phyloP scores from a whole-genome alignment of 1,140 invertebrate species.

The Drosophila persimilis region DNA sequence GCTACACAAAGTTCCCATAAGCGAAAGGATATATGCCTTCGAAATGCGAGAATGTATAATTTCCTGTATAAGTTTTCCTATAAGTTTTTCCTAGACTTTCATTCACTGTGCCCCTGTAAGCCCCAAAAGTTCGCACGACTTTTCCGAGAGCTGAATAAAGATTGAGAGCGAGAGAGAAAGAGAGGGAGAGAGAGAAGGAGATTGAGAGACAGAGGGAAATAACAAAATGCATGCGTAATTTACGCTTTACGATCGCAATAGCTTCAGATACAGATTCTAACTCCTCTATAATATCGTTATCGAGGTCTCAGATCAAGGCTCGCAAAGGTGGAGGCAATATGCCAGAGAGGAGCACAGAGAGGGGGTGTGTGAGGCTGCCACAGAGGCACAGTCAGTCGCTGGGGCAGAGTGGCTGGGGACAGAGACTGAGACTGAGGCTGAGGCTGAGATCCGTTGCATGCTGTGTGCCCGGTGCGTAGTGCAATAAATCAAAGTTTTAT shows the following conservation, averaged over 20 bases:
- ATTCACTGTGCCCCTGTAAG: conserved; percentile 13
- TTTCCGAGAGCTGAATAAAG: conserved; percentile 27
- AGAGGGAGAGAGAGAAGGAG: not conserved
- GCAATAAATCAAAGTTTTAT: conserved; percentile 81
- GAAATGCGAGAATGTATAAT: not conserved
- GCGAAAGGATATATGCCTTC: not conserved
- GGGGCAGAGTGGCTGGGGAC: not conserved
- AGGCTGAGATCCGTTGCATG: conserved; percentile 59
- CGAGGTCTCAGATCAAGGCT: conserved; percentile 34
- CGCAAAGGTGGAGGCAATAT: not conserved
- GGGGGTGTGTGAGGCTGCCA: not conserved
- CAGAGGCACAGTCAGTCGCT: not conserved
- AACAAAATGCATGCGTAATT: conserved; percentile 55
- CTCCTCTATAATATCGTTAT: conserved; percentile 42
- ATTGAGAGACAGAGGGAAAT: not conserved
- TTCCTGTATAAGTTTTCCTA: not conserved
- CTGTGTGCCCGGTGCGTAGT: conserved; percentile 69
- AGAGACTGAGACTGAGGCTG: conserved; percentile 2
- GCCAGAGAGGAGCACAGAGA: not conserved
- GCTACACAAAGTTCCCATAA: not conserved
- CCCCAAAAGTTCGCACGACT: conserved; percentile 54
- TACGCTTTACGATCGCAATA: conserved; percentile 66
- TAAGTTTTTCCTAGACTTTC: not conserved
- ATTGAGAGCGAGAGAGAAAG: not conserved
- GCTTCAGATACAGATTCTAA: conserved; percentile 45